Evolutionary conservation across 2,113 vertebrate species (phyloP).

Genomic region (Crypturellus undulatus): DNA sequence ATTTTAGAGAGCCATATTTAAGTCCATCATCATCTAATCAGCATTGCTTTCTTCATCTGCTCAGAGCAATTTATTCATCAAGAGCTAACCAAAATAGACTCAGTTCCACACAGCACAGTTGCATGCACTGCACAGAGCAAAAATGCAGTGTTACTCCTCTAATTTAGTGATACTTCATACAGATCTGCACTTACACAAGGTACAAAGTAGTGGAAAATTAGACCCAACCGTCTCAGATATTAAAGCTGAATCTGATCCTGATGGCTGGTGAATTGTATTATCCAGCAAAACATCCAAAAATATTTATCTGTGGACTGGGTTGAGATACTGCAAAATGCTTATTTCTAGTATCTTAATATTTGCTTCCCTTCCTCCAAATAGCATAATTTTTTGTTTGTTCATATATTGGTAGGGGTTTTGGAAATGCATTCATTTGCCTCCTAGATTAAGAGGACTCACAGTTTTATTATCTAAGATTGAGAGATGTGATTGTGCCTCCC

Average conservation of each 20-base stretch:
- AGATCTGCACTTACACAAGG: background rate
- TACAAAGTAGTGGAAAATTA: background rate
- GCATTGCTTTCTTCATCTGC: background rate
- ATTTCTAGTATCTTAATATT: background rate
- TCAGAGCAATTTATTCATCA: constrained; percentile 2
- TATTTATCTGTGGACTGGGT: background rate
- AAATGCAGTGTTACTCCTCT: background rate
- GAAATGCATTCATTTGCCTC: background rate
- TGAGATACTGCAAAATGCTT: background rate
- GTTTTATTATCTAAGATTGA: background rate
- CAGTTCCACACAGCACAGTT: background rate
- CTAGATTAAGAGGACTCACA: background rate
- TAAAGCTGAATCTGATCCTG: background rate
- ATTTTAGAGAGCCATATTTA: background rate
- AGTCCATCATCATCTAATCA: background rate
- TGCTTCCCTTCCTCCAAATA: background rate
- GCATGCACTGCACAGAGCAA: background rate
- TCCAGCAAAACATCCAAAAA: background rate
- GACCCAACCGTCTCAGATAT: background rate
- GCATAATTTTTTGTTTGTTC: background rate
- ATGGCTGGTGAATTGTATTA: background rate
- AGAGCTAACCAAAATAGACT: background rate
- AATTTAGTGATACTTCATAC: background rate
- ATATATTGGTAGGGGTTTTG: background rate
- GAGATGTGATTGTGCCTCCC: accelerated